A percentile compares a stretch with the other conserved stretches of the same genome.
phyloP scores from a whole-genome alignment of 2,888 invertebrate species.

The Cylloceria caligata region DNA sequence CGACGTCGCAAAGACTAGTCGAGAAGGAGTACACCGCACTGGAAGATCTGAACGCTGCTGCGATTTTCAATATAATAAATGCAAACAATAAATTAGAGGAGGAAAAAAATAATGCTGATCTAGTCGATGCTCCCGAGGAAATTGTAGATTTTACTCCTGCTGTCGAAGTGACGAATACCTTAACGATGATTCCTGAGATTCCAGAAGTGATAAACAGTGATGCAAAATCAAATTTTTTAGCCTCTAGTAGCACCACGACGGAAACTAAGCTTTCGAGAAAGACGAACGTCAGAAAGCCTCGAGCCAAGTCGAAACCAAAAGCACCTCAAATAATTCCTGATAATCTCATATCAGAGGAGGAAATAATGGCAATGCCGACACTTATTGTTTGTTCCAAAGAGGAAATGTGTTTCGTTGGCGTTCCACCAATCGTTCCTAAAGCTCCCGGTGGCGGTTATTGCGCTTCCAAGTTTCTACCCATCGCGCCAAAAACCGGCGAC shows the following conservation, averaged over 20 bases:
- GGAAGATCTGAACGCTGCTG: slow-evolving; percentile 82
- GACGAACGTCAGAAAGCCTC: slow-evolving; percentile 46
- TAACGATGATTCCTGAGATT: slow-evolving; percentile 4
- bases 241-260: no score
- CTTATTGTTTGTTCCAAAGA: slow-evolving; percentile 78
- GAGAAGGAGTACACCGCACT: slow-evolving; percentile 70
- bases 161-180: neutral
- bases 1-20: neutral
- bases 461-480: slow-evolving; percentile 76
- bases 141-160: neutral
- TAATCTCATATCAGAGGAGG: slow-evolving; percentile 67
- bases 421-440: slow-evolving; percentile 3
- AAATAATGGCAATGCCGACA: slow-evolving; percentile 76
- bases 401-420: slow-evolving; percentile 68
- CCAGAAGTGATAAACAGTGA: slow-evolving; percentile 13
- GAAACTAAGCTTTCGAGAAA: slow-evolving; percentile 32
- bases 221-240: neutral
- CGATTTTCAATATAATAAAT: slow-evolving; percentile 82
- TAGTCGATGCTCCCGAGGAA: neutral
- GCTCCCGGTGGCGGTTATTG: slow-evolving; percentile 36
- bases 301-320: slow-evolving; percentile 36
- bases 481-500: slow-evolving; percentile 74
- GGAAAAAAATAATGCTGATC: slow-evolving; percentile 11
- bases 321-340: neutral
- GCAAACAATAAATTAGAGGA: slow-evolving; percentile 73